Percentiles rank a stretch among this genome's conserved stretches.
These are phyloP conservation scores for Smithornis capensis DNA, from an alignment of 2,113 vertebrate species.

Conservation along the genomic window DNA sequence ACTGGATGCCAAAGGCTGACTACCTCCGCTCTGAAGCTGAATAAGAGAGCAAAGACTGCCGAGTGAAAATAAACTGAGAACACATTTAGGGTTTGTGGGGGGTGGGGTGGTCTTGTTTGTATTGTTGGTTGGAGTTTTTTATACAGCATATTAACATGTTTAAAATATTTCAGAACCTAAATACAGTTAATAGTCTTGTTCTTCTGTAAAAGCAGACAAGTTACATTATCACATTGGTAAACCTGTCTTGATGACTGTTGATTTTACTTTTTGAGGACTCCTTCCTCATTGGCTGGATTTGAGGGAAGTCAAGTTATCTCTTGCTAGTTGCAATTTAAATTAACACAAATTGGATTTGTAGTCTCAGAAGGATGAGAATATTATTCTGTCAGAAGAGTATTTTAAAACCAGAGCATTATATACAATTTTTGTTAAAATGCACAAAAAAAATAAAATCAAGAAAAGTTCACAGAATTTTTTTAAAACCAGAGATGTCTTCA, in stretches of 20 bases:
- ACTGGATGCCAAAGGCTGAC: background rate
- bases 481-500: background rate
- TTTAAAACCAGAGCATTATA: background rate
- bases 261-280: background rate
- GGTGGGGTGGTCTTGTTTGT: background rate
- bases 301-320: background rate
- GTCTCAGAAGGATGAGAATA: background rate
- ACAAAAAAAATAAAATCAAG: background rate
- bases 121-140: background rate
- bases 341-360: background rate
- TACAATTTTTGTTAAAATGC: background rate
- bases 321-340: background rate
- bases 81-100: background rate
- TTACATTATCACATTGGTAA: background rate
- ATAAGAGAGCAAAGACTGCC: background rate
- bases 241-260: background rate
- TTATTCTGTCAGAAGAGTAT: background rate
- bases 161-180: background rate
- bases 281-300: background rate
- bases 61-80: background rate
- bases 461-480: background rate
- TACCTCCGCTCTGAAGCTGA: background rate
- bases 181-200: background rate
- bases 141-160: background rate
- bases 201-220: background rate